These are phyloP conservation scores for Acropternis orthonyx DNA, from an alignment of 2,797 vertebrate species.

Conservation along the genomic window DNA sequence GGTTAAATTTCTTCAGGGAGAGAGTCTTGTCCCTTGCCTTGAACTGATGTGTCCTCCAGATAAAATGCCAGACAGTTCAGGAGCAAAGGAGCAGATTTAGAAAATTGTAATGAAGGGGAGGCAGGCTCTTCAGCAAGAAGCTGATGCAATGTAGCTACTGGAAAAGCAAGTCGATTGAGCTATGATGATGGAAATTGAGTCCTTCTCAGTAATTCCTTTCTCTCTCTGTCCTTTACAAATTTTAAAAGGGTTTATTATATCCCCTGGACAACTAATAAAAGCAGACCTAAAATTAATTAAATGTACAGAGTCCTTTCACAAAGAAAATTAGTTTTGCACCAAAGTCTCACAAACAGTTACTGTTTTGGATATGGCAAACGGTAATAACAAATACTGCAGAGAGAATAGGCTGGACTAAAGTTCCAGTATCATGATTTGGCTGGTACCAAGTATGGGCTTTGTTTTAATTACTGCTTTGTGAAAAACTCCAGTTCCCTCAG, in stretches of 20 bases:
- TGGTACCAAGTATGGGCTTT: not conserved
- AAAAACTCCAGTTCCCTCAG: not conserved
- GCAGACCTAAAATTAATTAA: not conserved
- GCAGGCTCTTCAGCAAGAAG: not conserved
- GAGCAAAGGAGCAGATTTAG: not conserved
- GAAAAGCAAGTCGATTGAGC: not conserved
- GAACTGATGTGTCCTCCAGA: constrained; percentile 25
- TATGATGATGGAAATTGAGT: not conserved
- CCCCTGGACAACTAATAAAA: not conserved
- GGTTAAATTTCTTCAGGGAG: constrained; percentile 36
- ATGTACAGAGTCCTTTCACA: not conserved
- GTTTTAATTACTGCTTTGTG: not conserved
- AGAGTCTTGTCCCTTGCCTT: constrained; percentile 6
- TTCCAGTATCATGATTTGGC: not conserved
- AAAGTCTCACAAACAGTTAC: not conserved
- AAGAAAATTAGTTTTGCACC: not conserved
- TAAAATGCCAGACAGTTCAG: constrained; percentile 38
- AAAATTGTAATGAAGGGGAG: not conserved
- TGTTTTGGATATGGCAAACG: not conserved
- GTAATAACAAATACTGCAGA: not conserved
- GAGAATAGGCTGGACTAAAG: not conserved
- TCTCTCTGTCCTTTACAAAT: not conserved
- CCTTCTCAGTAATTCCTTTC: not conserved
- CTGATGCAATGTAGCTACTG: not conserved
- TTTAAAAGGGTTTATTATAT: not conserved